Conservation (phyloP, 2,113 vertebrate species). For the Empidonax traillii region DNA sequence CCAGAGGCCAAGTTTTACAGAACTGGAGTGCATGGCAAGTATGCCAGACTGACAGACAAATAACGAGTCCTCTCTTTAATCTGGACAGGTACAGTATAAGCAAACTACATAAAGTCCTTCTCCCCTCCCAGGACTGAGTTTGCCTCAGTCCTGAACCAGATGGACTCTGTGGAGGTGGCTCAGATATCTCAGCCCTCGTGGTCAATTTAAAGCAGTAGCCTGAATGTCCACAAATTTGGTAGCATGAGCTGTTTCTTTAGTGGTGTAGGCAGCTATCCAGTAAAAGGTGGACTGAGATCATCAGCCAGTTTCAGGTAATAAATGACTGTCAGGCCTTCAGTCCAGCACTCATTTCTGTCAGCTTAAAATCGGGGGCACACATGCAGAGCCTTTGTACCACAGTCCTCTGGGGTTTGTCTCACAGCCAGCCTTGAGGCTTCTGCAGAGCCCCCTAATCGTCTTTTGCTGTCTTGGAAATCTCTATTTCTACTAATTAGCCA, state of each 20-base stretch:
- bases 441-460: background rate
- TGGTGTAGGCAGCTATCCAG: background rate
- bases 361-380: background rate
- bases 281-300: background rate
- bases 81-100: background rate
- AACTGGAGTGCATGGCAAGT: background rate
- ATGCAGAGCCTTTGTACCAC: background rate
- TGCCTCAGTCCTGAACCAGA: background rate
- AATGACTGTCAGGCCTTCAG: background rate
- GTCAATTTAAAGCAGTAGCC: background rate
- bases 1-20: background rate
- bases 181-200: background rate
- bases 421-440: background rate
- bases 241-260: background rate
- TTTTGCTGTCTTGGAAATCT: background rate
- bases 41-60: background rate
- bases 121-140: background rate
- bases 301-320: background rate
- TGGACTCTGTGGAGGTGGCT: background rate
- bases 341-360: background rate
- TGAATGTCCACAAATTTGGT: background rate
- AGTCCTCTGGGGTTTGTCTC: background rate
- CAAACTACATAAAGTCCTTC: background rate
- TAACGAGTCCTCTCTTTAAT: background rate
- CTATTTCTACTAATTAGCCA: slow-evolving; percentile 20